Evolutionary conservation across 2,797 vertebrate species (phyloP).

Genomic region (Helarctos malayanus): DNA sequence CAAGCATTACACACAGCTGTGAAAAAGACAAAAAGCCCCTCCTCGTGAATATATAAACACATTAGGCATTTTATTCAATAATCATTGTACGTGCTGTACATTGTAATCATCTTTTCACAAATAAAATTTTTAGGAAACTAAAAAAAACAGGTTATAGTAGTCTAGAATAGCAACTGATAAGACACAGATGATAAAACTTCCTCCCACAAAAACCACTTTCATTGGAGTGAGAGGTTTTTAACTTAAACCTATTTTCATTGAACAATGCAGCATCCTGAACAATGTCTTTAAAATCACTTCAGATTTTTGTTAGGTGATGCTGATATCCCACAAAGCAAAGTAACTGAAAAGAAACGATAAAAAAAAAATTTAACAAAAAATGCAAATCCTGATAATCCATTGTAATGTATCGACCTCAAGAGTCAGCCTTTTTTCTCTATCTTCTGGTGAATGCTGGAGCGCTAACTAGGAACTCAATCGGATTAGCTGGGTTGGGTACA

Average conservation of each 20-base stretch:
- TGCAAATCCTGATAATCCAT: neutral
- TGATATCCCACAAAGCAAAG: neutral
- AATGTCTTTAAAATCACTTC: constrained; percentile 18
- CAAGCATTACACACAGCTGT: neutral
- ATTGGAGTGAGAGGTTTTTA: neutral
- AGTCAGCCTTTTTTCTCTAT: neutral
- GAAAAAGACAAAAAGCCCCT: constrained; percentile 5
- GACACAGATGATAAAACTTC: neutral
- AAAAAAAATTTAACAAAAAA: neutral
- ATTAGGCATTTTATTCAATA: neutral
- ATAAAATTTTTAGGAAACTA: neutral
- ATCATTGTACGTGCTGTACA: neutral
- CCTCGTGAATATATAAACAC: neutral
- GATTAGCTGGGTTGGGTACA: neutral
- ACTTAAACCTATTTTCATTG: neutral
- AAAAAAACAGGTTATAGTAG: neutral
- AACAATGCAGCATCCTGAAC: neutral
- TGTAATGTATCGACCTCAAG: neutral
- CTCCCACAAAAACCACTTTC: neutral
- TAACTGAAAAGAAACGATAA: neutral
- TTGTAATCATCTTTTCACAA: neutral
- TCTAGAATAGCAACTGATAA: neutral
- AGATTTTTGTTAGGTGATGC: neutral
- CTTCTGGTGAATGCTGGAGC: neutral
- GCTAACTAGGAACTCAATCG: neutral